Evolutionary conservation across 2,888 invertebrate genomes (phyloP), one percentile per base, ranked within the genome.

Genomic region (Fragum fragum): DNA sequence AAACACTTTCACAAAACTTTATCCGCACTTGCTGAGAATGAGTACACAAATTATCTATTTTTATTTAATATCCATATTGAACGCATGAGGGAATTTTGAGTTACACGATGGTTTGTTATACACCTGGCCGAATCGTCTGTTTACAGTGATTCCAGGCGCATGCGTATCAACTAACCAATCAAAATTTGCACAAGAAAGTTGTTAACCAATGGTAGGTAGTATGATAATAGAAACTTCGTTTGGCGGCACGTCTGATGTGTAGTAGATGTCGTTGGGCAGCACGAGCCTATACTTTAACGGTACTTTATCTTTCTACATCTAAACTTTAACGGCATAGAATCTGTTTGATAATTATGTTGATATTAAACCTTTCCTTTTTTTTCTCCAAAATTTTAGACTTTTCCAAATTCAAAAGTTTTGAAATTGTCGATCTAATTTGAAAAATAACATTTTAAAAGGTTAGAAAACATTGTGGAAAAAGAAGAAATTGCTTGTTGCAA

Each of bases 121-220:
- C 80, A 80, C 80, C 80, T 80, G 80, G 80, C 55, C 76, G 55
- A 57, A 71, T 36, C 28, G 42, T 63, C 66, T 71, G 71, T 63
- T 36, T 32, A 55, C 52, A 23, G 55, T 32, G 23, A 16, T 26
- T 55, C 23, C 26, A 3, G 3, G 55, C 71, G 71, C 71, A 55
- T 71, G 71, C 71, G 71, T 36, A 55, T 36, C 36, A 14, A 32
- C 16, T 21, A 55, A 55, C 71, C 71, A 71, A 71, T 71, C 53
- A 36, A 11, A 32, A 29, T 55, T n/a, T 32, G 16, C 36, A 21
- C 5, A n/a, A 47, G 14, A 14, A 47, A 14, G 32, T n/a, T 14
- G 47, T 47, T 47, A 47, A 18, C 47, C 47, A 47, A 47, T 47
- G 16, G n/a, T 14, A n/a, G 47, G 2, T 3, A 3, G n/a, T 47